Evolutionary conservation across 2,888 invertebrate species (phyloP), one percentile per base, ranked within the genome.

Genomic region (Mesopsocus fuscifrons): DNA sequence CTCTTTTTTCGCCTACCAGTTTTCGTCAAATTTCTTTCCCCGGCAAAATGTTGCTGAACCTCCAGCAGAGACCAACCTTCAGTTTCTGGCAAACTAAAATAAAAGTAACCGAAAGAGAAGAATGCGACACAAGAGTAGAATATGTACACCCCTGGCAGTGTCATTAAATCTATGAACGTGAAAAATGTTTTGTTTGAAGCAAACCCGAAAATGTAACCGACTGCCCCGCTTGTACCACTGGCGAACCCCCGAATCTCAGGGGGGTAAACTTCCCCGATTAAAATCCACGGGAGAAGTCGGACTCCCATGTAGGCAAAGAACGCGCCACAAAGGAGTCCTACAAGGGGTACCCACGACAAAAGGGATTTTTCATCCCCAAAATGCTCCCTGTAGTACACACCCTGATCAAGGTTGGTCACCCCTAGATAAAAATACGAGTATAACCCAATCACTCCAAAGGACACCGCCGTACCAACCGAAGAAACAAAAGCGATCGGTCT

Each of bases 191-290:
- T 83, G 54, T 83, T 84, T 1, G 80, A 67, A 2, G 76, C 57
- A 51, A 83, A 85, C 0, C 74, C 74, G 52, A 83, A 77, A 21
- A 83, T 63, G 55, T 84, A 85, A 3, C 80, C 80, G 1, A 74
- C 64, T 0, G 75, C 81, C 15, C 79, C 74, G 0, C 79, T 71
- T 3, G 78, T 59, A 0, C 84, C 84, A 0, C 79, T 76, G 0
- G 78, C 81, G 1, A 70, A 70, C 2, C 79, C 73, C 20, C 83
- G 65, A 0, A 76, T 74, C 46, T 72, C 70, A 1, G 72, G 69
- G 21, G 76, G 72, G 54, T 71, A 79, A 6, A 74, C 77, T 62
- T 85, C 84, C 6, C 82, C 82, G 32, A 79, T 76, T 9, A 84
- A 63, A 48, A 85, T 72, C 84, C 84, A 85, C 0, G 84, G 82